phyloP scores from a whole-genome alignment of 2,797 vertebrate species.

The Amblyraja radiata region DNA sequence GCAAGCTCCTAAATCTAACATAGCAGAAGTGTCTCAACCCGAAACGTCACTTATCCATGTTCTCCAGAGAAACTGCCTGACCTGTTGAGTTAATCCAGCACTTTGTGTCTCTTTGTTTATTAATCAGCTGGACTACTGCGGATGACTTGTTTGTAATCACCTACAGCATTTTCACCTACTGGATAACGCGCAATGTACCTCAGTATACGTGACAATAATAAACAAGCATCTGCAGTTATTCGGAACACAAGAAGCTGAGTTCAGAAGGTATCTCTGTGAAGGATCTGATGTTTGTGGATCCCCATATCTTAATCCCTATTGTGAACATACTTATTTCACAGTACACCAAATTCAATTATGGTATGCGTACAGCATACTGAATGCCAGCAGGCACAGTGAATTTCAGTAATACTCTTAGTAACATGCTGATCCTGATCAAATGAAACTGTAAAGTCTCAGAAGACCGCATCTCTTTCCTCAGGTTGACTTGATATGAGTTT shows the following conservation, averaged over 20 bases:
- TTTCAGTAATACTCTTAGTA: not conserved
- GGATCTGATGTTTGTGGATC: not conserved
- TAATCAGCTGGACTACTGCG: no score
- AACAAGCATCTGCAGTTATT: no score
- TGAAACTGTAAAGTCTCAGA: not conserved
- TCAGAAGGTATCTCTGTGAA: not conserved
- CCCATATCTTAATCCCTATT: not conserved
- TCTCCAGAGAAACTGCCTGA: no score
- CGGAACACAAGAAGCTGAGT: not conserved
- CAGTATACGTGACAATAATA: no score
- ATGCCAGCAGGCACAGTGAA: not conserved
- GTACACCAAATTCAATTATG: not conserved
- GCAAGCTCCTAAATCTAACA: not conserved
- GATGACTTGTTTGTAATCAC: no score
- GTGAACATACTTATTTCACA: not conserved
- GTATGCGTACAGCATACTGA: not conserved
- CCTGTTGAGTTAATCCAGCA: no score
- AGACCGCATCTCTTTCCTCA: not conserved
- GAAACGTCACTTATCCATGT: no score
- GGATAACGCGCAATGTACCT: no score
- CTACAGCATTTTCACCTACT: no score
- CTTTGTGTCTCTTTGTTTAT: no score
- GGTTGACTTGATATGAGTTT: not conserved
- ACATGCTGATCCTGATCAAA: not conserved
- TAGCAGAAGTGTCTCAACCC: not conserved